These are phyloP conservation scores for Australoheros scitulus DNA, from an alignment of 2,113 vertebrate species.

Conservation along the genomic window DNA sequence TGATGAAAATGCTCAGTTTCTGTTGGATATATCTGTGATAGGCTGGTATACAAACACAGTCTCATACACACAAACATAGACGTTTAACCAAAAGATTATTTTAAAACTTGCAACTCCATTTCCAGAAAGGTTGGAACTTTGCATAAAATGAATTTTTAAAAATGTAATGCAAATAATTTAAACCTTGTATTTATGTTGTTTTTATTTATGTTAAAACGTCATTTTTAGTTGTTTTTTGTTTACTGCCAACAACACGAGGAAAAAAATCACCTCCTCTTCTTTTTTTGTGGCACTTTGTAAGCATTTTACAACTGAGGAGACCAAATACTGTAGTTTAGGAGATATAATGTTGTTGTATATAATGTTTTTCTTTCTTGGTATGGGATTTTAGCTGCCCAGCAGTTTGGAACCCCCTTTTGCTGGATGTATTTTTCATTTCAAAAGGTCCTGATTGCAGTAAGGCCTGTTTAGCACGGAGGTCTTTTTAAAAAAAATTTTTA, in stretches of 20 bases:
- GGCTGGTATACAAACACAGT: neutral
- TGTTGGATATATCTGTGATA: slow-evolving; percentile 14
- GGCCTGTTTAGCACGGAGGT: too few relatives aligned
- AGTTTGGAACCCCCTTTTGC: too few relatives aligned
- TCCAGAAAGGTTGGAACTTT: neutral
- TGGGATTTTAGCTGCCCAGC: too few relatives aligned
- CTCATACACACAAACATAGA: neutral
- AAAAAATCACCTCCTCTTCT: too few relatives aligned
- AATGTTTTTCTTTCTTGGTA: too few relatives aligned
- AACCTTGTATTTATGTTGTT: neutral
- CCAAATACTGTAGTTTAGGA: neutral
- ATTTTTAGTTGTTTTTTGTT: neutral
- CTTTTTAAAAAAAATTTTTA: too few relatives aligned
- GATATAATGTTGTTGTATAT: too few relatives aligned
- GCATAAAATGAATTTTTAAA: neutral
- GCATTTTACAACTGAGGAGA: neutral
- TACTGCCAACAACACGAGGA: neutral
- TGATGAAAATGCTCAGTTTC: slow-evolving; percentile 23
- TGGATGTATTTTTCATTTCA: too few relatives aligned
- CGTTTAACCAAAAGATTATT: neutral
- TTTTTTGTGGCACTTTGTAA: too few relatives aligned
- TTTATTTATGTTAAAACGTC: neutral
- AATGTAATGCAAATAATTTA: neutral
- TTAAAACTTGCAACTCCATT: neutral
- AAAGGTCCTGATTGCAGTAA: too few relatives aligned